Percentiles rank a stretch among this genome's conserved stretches.
Evolutionary conservation across 1,140 invertebrate genomes (phyloP).

Genomic region (Xylocopa sonorina): DNA sequence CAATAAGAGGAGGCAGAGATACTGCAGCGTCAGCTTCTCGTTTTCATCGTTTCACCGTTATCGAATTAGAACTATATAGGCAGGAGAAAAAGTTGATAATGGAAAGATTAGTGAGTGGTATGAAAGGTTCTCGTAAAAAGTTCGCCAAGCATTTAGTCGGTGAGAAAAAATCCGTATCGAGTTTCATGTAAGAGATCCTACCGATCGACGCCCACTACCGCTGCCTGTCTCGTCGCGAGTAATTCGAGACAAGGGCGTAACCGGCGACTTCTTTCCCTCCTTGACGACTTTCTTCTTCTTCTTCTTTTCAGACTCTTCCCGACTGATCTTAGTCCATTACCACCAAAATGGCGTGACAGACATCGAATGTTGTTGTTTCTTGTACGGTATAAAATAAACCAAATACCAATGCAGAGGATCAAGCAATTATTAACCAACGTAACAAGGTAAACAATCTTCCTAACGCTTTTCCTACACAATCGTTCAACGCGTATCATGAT

Average conservation of each 20-base stretch:
- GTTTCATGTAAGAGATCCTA: constrained; percentile 62
- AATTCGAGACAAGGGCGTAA: constrained; percentile 60
- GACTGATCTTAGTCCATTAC: constrained; percentile 3
- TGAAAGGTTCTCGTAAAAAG: constrained; percentile 1
- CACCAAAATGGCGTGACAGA: not conserved
- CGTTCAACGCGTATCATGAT: no score
- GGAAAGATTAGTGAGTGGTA: not conserved
- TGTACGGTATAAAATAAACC: not conserved
- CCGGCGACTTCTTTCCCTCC: constrained; percentile 48
- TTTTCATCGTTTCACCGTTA: no score
- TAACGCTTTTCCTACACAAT: no score
- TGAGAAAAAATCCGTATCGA: constrained; percentile 37
- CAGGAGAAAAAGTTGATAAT: not conserved
- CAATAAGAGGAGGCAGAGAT: constrained; percentile 46
- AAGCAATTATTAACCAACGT: no score
- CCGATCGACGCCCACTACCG: constrained; percentile 59
- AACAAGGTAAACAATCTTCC: no score
- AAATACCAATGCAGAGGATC: not conserved
- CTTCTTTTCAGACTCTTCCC: constrained; percentile 19
- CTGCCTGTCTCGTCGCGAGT: constrained; percentile 50
- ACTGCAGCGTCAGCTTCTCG: not conserved
- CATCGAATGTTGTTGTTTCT: not conserved
- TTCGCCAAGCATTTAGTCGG: constrained; percentile 21
- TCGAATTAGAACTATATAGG: no score
- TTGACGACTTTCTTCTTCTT: constrained; percentile 27